Percentiles rank a stretch among this genome's conserved stretches.
Evolutionary conservation across 2,113 vertebrate genomes (phyloP).

Genomic region (Psettodes erumei): DNA sequence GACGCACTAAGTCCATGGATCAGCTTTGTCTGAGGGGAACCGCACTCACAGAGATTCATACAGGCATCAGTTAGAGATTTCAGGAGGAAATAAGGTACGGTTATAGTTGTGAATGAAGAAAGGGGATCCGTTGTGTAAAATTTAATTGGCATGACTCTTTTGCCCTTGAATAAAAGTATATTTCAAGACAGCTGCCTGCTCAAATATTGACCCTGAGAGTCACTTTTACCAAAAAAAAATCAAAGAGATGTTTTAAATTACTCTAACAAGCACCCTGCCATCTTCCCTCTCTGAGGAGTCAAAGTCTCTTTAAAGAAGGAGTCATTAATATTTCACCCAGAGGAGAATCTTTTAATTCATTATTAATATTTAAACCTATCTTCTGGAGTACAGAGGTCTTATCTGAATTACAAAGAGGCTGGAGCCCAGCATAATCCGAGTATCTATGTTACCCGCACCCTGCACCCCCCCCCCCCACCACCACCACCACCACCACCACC

Average conservation of each 20-base stretch:
- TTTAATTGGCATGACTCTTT: slow-evolving; percentile 1
- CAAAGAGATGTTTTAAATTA: slow-evolving; percentile 55
- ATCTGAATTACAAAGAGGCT: slow-evolving; percentile 78
- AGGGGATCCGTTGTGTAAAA: slow-evolving; percentile 29
- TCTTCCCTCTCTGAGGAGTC: slow-evolving; percentile 43
- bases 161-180: slow-evolving; percentile 15
- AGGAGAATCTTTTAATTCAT: slow-evolving; percentile 77
- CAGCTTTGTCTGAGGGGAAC: slow-evolving; percentile 51
- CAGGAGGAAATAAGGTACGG: slow-evolving; percentile 19
- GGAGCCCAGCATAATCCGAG: slow-evolving; percentile 43
- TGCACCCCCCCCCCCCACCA: too few relatives aligned
- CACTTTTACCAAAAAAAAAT: slow-evolving; percentile 39
- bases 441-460: slow-evolving; percentile 26
- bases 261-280: slow-evolving; percentile 39
- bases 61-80: slow-evolving; percentile 51
- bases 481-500: too few relatives aligned
- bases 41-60: slow-evolving; percentile 44
- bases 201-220: slow-evolving; percentile 34
- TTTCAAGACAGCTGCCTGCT: slow-evolving; percentile 20
- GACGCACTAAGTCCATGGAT: slow-evolving; percentile 42
- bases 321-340: slow-evolving; percentile 78
- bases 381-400: slow-evolving; percentile 61
- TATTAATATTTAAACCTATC: slow-evolving; percentile 78
- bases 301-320: slow-evolving; percentile 60
- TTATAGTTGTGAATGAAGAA: slow-evolving; percentile 45